Evolutionary conservation across 35 echinoderm and acorn worm genomes (phyloP).

Genomic region (Ptychodera flava): DNA sequence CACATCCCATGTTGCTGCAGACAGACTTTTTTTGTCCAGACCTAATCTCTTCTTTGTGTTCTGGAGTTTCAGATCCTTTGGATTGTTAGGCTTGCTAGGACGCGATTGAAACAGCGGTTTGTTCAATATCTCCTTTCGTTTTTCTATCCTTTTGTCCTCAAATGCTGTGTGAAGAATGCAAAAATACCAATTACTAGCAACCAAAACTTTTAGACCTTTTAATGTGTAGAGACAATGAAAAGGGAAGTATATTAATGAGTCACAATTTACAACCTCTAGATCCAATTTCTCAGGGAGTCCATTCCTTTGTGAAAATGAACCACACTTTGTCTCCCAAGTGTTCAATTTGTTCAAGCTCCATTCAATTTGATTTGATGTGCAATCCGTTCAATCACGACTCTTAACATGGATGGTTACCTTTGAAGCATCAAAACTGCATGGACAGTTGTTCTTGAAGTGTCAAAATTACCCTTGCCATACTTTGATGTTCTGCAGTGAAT

Average conservation of each 20-base stretch:
- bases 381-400: too few species aligned
- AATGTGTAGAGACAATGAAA: not conserved
- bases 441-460: too few species aligned
- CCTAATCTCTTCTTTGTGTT: not conserved
- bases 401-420: too few species aligned
- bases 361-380: not conserved
- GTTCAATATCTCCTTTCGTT: slow-evolving; percentile 51
- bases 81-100: too few species aligned
- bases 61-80: not conserved
- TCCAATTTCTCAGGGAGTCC: not conserved
- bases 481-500: too few species aligned
- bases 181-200: slow-evolving; percentile 2
- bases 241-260: not conserved
- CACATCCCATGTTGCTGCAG: not conserved
- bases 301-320: not conserved
- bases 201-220: not conserved
- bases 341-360: not conserved
- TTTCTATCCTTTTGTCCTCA: slow-evolving; percentile 72
- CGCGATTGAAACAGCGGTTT: slow-evolving; percentile 50
- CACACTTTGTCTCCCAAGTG: not conserved
- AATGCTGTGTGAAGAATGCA: slow-evolving; percentile 49
- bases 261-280: not conserved
- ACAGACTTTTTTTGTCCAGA: not conserved
- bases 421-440: too few species aligned
- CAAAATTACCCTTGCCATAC: too few species aligned